Conservation (phyloP, 1,140 invertebrate species). For the Tetramorium alpestre region DNA sequence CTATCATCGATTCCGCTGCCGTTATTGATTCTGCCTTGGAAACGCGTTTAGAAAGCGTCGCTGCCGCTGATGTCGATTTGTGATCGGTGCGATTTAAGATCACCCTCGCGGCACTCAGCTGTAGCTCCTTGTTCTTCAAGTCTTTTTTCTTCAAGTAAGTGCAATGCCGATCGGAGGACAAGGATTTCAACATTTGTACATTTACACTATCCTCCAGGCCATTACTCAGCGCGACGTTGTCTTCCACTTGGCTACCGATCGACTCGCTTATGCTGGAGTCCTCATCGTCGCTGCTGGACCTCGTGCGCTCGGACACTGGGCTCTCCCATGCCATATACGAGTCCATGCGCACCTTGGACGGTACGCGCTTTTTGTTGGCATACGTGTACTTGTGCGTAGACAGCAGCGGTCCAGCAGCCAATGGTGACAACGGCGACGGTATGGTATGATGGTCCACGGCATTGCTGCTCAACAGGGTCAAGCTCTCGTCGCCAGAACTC, state of each 20-base stretch:
- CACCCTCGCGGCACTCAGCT: constrained; percentile 78
- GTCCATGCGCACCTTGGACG: constrained; percentile 74
- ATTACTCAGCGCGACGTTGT: constrained; percentile 77
- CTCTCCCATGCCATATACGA: constrained; percentile 80
- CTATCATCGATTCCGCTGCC: constrained; percentile 62
- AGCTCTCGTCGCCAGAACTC: constrained; percentile 81
- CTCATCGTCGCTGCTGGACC: constrained; percentile 80
- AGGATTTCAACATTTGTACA: constrained; percentile 65
- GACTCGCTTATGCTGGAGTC: constrained; percentile 81
- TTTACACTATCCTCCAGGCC: constrained; percentile 77
- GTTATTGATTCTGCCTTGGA: constrained; percentile 69
- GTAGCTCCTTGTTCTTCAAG: constrained; percentile 70
- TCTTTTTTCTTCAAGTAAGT: constrained; percentile 78
- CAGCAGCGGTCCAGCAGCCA: constrained; percentile 80
- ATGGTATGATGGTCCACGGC: constrained; percentile 81
- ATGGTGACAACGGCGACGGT: constrained; percentile 82
- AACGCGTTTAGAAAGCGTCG: constrained; percentile 67
- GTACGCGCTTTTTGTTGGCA: constrained; percentile 81
- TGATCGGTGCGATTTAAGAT: constrained; percentile 79
- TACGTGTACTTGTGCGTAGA: constrained; percentile 84
- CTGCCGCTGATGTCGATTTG: constrained; percentile 62
- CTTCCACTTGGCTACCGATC: constrained; percentile 79
- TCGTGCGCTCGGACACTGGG: constrained; percentile 78
- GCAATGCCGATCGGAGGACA: constrained; percentile 69
- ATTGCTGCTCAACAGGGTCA: constrained; percentile 79